Evolutionary conservation across 2,797 vertebrate genomes (phyloP), one percentile per base, ranked within the genome.

Genomic region (Falco novaeseelandiae): DNA sequence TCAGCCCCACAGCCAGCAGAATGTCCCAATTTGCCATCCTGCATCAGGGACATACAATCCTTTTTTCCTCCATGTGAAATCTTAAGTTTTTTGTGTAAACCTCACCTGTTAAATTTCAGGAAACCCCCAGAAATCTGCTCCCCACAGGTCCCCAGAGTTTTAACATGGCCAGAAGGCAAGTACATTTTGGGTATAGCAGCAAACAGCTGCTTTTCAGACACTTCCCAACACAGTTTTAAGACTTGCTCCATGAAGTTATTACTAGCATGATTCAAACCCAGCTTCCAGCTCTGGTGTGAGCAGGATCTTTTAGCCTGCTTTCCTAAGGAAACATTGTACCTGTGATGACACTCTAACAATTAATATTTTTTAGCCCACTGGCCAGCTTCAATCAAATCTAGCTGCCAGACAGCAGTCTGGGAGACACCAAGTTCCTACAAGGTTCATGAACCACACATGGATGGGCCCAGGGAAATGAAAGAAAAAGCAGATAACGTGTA

Each of bases 201-300:
- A 87, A 95, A 89, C 78, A 94, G 73, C 74, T 97, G 81, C 70
- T 83, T 87, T 95, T 92, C 81, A 93, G 83, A 44, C 46, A 80
- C 55, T 66, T 80, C 32, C 29, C 30, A 82, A 77, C 12, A n/a
- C 54, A 40, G 42, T 54, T 81, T 81, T 58, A 84, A 85, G 40
- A 80, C n/a, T 71, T 77, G 40, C 8, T 95, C 44, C 57, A 59
- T 14, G 36, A 27, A 79, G 62, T 73, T 91, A 49, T 63, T 95
- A 82, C 20, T 63, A 89, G 18, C 9, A 40, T 55, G 36, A 87
- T 63, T 85, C 78, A 80, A 89, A 78, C 29, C 89, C 48, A 20
- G 20, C 57, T 96, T 94, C 93, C 59, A 84, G 0, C 20, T 10
- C 54, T 85, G 74, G 65, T 5, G 3, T 26, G 8, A 89, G 59